phyloP scores from a whole-genome alignment of 1,140 invertebrate species.

The Drosophila quadrilineata region DNA sequence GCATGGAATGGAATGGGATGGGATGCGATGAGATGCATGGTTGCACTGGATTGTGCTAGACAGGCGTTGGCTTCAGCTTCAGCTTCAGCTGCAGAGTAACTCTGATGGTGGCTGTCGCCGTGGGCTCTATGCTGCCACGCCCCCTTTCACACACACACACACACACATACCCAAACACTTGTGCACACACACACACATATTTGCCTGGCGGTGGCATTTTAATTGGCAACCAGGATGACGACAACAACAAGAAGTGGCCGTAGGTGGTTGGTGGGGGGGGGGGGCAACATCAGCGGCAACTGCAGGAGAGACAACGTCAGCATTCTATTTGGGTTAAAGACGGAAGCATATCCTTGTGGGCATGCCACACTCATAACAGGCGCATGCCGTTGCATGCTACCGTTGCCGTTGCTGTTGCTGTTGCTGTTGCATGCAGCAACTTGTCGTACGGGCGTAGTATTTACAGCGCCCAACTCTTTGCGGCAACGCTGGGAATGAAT shows the following conservation, averaged over 20 bases:
- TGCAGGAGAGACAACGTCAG: constrained; percentile 8
- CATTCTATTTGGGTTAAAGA: constrained; percentile 51
- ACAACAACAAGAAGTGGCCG: constrained; percentile 21
- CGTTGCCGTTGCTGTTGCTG: background rate
- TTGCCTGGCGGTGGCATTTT: constrained; percentile 75
- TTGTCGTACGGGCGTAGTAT: constrained; percentile 61
- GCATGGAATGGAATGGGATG: background rate
- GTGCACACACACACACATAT: constrained; percentile 27
- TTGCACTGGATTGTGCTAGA: constrained; percentile 36
- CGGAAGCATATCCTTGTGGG: constrained; percentile 67
- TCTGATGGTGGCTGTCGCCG: constrained; percentile 15
- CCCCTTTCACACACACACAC: constrained; percentile 1
- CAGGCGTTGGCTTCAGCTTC: too few relatives aligned
- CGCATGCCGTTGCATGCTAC: constrained; percentile 58
- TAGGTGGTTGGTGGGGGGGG: too few relatives aligned
- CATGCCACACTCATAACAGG: constrained; percentile 37
- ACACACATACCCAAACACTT: constrained; percentile 2
- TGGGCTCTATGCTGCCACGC: constrained; percentile 18
- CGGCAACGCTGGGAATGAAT: constrained; percentile 47
- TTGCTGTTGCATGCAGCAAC: background rate
- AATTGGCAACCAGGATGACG: constrained; percentile 64
- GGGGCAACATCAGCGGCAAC: background rate
- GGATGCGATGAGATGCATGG: too few relatives aligned
- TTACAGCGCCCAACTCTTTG: constrained; percentile 19
- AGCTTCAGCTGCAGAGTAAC: too few relatives aligned